These are phyloP conservation scores for Cephalopterus ornatus DNA, from an alignment of 2,113 vertebrate genomes.

Conservation along the genomic window DNA sequence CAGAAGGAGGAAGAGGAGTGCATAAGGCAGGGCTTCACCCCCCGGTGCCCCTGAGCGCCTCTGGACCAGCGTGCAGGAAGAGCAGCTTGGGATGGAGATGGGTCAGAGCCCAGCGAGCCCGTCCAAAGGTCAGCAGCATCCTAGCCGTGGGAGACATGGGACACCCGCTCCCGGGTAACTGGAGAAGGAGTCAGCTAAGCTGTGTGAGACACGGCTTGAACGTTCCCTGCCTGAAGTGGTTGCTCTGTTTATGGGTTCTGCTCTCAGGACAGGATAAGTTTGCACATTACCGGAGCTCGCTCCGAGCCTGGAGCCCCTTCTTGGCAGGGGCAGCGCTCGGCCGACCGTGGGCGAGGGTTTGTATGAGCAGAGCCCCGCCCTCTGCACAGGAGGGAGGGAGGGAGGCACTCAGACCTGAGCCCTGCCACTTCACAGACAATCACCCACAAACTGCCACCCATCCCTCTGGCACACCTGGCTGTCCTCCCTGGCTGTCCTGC, in stretches of 20 bases:
- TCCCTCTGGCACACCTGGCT: not conserved
- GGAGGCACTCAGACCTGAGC: not conserved
- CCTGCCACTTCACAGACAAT: not conserved
- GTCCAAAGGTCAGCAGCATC: not conserved
- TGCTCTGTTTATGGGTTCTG: not conserved
- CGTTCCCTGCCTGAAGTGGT: not conserved
- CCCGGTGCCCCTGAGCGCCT: not conserved
- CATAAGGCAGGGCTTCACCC: not conserved
- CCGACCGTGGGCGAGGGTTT: accelerated
- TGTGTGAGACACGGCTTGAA: not conserved
- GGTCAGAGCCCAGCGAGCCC: not conserved
- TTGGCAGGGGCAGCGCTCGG: not conserved
- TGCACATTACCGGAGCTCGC: not conserved
- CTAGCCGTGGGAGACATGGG: not conserved
- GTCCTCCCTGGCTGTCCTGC: accelerated
- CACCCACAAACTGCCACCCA: not conserved
- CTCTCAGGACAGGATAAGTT: not conserved
- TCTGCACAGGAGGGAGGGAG: not conserved
- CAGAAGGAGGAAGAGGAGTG: not conserved
- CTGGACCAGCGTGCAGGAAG: not conserved
- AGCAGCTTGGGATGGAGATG: not conserved
- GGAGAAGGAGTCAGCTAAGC: conserved; percentile 13
- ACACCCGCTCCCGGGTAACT: not conserved
- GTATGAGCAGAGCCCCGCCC: not conserved
- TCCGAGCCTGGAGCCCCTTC: not conserved